These are phyloP conservation scores for Rafetus swinhoei DNA, from an alignment of 2,113 vertebrate species.

Conservation along the genomic window DNA sequence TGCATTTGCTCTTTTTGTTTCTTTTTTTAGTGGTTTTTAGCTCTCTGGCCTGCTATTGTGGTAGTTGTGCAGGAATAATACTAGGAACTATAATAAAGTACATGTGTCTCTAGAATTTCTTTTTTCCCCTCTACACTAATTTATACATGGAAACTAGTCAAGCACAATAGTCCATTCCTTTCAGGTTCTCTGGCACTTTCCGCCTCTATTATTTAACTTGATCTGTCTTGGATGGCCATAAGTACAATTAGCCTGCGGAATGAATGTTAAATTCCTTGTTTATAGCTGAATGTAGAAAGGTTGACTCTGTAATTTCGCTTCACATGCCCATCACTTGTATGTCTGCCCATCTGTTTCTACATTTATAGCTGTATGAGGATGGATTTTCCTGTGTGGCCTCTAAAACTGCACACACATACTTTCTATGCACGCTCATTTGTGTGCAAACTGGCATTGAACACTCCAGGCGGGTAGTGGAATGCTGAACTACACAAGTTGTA, in stretches of 20 bases:
- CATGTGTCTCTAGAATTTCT: constrained; percentile 76
- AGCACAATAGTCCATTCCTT: constrained; percentile 76
- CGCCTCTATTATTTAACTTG: constrained; percentile 66
- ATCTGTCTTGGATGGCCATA: constrained; percentile 72
- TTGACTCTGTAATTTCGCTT: constrained; percentile 2
- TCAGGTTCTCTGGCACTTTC: constrained; percentile 59
- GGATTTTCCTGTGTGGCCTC: neutral
- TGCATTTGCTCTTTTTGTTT: constrained; percentile 71
- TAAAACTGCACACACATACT: neutral
- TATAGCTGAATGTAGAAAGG: constrained; percentile 47
- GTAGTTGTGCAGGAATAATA: constrained; percentile 59
- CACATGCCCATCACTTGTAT: constrained; percentile 4
- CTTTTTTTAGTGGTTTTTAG: constrained; percentile 72
- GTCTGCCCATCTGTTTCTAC: constrained; percentile 15
- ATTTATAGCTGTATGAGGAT: neutral
- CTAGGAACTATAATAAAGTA: constrained; percentile 78
- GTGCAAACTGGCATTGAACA: neutral
- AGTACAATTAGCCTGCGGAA: constrained; percentile 70
- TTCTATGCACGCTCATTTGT: neutral
- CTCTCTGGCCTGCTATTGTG: constrained; percentile 65
- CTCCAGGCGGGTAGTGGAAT: neutral
- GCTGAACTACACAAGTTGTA: neutral
- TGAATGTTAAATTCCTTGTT: constrained; percentile 74
- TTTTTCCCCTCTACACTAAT: constrained; percentile 63
- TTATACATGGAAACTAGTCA: constrained; percentile 78